Evolutionary conservation across 2,113 vertebrate species (phyloP).

Genomic region (Podarcis muralis): DNA sequence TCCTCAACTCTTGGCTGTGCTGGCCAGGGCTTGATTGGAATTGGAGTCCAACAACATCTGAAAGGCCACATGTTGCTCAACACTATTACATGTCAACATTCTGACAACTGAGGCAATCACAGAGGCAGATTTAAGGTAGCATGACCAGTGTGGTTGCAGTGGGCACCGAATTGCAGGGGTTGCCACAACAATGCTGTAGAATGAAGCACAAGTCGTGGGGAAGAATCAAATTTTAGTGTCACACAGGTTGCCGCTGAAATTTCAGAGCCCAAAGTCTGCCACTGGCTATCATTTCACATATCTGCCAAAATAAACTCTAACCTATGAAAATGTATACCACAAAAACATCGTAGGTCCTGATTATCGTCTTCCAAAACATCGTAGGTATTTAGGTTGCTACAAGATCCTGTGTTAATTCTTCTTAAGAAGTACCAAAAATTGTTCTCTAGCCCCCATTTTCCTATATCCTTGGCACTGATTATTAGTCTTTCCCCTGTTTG

Average conservation of each 20-base stretch:
- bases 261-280: too few species aligned
- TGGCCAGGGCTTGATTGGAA: too few species aligned
- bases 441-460: neutral
- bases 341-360: neutral
- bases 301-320: neutral
- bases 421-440: neutral
- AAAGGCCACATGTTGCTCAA: too few species aligned
- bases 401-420: neutral
- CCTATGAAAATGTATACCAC: neutral
- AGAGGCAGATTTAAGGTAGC: too few species aligned
- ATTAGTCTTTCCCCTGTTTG: neutral
- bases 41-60: too few species aligned
- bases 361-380: neutral
- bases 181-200: too few species aligned
- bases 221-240: too few species aligned
- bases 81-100: neutral
- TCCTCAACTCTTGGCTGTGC: too few species aligned
- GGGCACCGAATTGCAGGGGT: too few species aligned
- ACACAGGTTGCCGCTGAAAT: too few species aligned
- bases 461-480: neutral
- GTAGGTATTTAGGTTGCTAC: neutral
- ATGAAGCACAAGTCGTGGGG: too few species aligned
- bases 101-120: neutral
- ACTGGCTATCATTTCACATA: neutral
- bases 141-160: too few species aligned